Conservation (phyloP, 64 coral and sea anemone genomes). For the Montipora sp. region DNA sequence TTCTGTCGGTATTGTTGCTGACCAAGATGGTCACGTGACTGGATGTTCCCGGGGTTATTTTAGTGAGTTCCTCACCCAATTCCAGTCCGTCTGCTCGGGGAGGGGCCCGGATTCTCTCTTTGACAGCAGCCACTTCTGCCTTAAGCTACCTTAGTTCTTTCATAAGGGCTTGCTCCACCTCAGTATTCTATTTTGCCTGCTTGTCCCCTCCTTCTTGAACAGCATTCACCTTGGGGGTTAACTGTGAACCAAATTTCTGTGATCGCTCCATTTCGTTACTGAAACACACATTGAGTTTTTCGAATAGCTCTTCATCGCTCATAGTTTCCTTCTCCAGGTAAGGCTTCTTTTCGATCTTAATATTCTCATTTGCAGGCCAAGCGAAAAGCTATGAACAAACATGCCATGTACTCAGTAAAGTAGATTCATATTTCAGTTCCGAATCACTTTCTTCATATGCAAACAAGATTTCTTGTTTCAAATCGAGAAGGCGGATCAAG, state of each 20-base stretch:
- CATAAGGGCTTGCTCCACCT: constrained; percentile 20
- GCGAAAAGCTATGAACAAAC: background rate
- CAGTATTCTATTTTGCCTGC: background rate
- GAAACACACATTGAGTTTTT: constrained; percentile 8
- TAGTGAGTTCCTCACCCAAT: constrained; percentile 24
- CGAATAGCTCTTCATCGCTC: background rate
- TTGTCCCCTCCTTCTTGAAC: constrained; percentile 17
- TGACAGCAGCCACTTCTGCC: constrained; percentile 17
- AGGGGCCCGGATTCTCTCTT: background rate
- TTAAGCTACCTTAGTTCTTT: constrained; percentile 10
- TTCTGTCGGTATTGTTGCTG: constrained; percentile 24
- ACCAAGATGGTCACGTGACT: constrained; percentile 27
- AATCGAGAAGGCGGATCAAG: constrained; percentile 49
- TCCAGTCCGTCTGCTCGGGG: background rate
- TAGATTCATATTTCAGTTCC: constrained; percentile 36
- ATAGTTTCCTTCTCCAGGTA: background rate
- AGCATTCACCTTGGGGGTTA: background rate
- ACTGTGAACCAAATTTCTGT: constrained; percentile 31
- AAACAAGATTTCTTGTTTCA: constrained; percentile 62
- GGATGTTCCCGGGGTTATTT: background rate
- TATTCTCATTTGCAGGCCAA: constrained; percentile 25
- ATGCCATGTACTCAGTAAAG: constrained; percentile 23
- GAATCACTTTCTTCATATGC: constrained; percentile 30
- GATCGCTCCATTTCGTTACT: constrained; percentile 3
- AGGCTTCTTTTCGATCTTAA: constrained; percentile 24